Conservation (phyloP, 2,888 invertebrate species). For the Chrysomela aeneicollis region DNA sequence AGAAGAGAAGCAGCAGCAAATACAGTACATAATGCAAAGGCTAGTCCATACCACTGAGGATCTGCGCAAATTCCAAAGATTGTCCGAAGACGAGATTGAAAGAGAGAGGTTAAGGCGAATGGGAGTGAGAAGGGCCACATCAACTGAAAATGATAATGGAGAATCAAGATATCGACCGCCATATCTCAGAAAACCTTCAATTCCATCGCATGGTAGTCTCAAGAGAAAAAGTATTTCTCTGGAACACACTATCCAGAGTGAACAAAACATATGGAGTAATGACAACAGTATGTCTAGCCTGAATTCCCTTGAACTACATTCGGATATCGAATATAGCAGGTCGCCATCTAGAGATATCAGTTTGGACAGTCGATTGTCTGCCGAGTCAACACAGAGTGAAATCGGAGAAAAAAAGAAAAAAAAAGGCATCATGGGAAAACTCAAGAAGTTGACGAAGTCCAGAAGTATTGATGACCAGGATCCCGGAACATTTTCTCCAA, state of each 20-base stretch:
- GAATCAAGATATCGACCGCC: conserved; percentile 41
- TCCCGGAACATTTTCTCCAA: conserved; percentile 56
- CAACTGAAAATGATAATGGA: conserved; percentile 71
- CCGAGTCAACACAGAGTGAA: conserved; percentile 87
- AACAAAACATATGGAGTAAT: conserved; percentile 81
- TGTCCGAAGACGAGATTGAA: conserved; percentile 65
- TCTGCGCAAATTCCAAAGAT: conserved; percentile 61
- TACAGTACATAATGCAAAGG: conserved; percentile 66
- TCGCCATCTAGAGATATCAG: conserved; percentile 78
- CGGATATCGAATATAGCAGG: conserved; percentile 66
- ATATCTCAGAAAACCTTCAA: conserved; percentile 41
- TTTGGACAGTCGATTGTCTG: conserved; percentile 83
- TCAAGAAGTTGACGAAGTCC: conserved; percentile 86
- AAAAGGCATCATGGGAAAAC: conserved; percentile 82
- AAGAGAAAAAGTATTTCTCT: conserved; percentile 76
- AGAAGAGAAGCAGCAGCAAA: conserved; percentile 57
- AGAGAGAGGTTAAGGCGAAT: conserved; percentile 61
- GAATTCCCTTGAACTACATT: conserved; percentile 69
- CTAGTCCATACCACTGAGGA: conserved; percentile 79
- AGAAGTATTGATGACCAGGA: conserved; percentile 78
- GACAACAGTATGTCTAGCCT: conserved; percentile 86
- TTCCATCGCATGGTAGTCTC: conserved; percentile 62
- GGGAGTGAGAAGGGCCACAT: conserved; percentile 64
- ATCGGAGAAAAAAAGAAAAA: conserved; percentile 77
- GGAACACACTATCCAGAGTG: conserved; percentile 70